These are phyloP conservation scores for Ormyrus labotus DNA, from an alignment of 2,888 invertebrate genomes.

Conservation along the genomic window DNA sequence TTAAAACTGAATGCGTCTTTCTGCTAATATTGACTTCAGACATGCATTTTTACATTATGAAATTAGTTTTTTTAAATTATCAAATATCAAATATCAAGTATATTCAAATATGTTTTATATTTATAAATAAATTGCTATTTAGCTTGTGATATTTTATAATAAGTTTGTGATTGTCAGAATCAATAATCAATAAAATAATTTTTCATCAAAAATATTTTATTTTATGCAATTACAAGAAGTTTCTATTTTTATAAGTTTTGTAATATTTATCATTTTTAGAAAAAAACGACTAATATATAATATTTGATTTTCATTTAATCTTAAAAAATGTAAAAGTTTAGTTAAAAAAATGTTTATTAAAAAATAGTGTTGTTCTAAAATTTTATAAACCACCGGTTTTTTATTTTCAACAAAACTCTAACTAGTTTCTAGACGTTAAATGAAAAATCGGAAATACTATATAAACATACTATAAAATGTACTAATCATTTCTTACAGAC, in stretches of 20 bases:
- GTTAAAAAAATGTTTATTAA: not conserved
- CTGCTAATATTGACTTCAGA: not conserved
- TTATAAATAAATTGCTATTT: no score
- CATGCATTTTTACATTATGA: no score
- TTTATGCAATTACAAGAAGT: slow-evolving; percentile 26
- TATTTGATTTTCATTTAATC: not conserved
- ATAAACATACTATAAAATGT: slow-evolving; percentile 47
- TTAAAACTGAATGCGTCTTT: not conserved
- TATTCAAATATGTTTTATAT: no score
- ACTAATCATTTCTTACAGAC: slow-evolving; percentile 50
- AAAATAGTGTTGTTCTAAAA: not conserved
- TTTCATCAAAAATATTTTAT: slow-evolving; percentile 50
- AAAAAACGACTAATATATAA: slow-evolving; percentile 16
- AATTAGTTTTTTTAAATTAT: no score
- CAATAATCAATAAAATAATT: not conserved
- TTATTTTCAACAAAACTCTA: slow-evolving; percentile 15
- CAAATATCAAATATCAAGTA: no score
- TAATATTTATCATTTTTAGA: slow-evolving; percentile 43
- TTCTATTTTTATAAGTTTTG: slow-evolving; percentile 12
- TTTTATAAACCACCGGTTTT: slow-evolving; percentile 1
- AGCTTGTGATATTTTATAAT: no score
- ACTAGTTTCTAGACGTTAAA: slow-evolving; percentile 24
- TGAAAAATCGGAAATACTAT: slow-evolving; percentile 44
- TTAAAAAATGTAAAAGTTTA: not conserved
- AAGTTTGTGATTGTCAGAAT: not conserved